phyloP scores from a whole-genome alignment of 2,797 vertebrate genomes.

The Mormyrops boulengeri region DNA sequence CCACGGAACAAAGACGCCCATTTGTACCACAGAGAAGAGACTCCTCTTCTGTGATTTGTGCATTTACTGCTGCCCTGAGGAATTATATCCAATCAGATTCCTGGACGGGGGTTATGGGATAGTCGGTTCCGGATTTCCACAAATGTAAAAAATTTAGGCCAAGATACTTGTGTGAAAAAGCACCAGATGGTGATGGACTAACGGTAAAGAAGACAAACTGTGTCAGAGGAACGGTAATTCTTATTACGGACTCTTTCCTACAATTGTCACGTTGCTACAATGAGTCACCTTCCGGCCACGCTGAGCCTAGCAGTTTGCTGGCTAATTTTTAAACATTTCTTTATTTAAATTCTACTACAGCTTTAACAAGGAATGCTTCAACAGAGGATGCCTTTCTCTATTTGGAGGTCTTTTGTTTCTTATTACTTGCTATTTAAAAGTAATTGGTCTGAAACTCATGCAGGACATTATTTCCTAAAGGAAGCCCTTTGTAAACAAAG shows the following conservation, averaged over 20 bases:
- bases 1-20: not conserved
- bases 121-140: not conserved
- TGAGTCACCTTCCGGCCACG: slow-evolving; percentile 18
- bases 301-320: not conserved
- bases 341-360: not conserved
- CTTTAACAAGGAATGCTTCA: not conserved
- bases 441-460: not conserved
- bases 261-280: not conserved
- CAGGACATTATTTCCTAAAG: not conserved
- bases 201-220: not conserved
- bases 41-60: not conserved
- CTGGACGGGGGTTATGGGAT: not conserved
- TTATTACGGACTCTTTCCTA: not conserved
- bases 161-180: not conserved
- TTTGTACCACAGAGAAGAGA: not conserved
- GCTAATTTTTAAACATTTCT: not conserved
- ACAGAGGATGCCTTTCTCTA: not conserved
- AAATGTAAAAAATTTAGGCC: not conserved
- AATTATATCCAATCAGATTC: not conserved
- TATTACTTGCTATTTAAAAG: not conserved
- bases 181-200: not conserved
- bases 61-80: not conserved
- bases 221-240: not conserved
- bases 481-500: not conserved
- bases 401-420: not conserved